Evolutionary conservation across 2,113 vertebrate species (phyloP), one percentile per base, ranked within the genome.

Genomic region (Stigmatopora argus): DNA sequence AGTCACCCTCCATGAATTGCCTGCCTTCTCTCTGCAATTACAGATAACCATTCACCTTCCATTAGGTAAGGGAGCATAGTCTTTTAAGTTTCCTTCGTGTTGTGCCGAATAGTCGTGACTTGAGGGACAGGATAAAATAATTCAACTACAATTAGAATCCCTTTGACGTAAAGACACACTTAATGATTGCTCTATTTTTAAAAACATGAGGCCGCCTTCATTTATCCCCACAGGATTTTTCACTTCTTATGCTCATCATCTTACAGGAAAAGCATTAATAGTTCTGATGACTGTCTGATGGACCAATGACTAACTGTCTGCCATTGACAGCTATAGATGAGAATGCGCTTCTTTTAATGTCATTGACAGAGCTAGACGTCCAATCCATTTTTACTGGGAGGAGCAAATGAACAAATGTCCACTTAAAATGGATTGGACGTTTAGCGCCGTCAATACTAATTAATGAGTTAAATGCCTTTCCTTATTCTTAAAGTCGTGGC

Each of bases 11-110:
- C 47, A 38, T 66, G 66, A 44, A 71, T 67, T 38, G 31, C 69
- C 62, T 60, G 41, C 58, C 38, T 59, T 80, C 78, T 47, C 35
- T 67, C 62, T 64, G 73, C 82, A 83, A 84, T 87, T 82, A 84
- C 74, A 82, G 85, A 80, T 86, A 86, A 84, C 81, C 63, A 52
- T 83, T 86, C 78, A 77, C 83, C 86, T 72, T 65, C 67, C 72
- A 67, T 73, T 76, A 73, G 73, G 72, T 63, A 62, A 47, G 57
- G 35, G 66, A 49, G 67, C 51, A 67, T 64, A 62, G 66, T 60
- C 59, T 76, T 69, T 41, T 63, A 78, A 77, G 61, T 78, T 68
- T 60, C 62, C 70, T 79, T 72, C 60, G 74, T 51, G 19, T 70
- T 72, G 31, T 15, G 66, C 78, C 70, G 82, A 66, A 17, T 67